phyloP scores from a whole-genome alignment of 2,888 invertebrate genomes.

The Tipula confusa region DNA sequence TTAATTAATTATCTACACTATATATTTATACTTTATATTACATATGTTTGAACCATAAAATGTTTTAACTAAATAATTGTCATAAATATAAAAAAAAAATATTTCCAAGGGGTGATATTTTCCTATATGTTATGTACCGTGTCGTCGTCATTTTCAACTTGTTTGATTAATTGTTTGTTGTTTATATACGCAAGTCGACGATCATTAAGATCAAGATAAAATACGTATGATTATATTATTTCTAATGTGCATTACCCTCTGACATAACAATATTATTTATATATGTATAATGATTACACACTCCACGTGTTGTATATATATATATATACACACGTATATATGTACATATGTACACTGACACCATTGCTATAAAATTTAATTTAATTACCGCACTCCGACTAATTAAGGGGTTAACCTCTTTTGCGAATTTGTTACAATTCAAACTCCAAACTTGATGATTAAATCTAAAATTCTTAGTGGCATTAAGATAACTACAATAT shows the following conservation, averaged over 20 bases:
- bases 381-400: neutral
- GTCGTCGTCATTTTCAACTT: neutral
- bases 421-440: neutral
- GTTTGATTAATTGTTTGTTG: slow-evolving; percentile 9
- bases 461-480: neutral
- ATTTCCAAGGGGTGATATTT: neutral
- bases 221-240: neutral
- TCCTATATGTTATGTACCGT: neutral
- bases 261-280: neutral
- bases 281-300: neutral
- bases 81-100: too few relatives aligned
- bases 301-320: neutral
- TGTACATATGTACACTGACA: neutral
- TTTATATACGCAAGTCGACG: neutral
- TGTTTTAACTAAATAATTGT: neutral
- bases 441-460: neutral
- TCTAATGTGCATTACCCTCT: neutral
- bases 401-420: neutral
- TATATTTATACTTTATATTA: neutral
- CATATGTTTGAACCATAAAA: neutral
- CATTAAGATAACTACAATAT: neutral
- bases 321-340: too few relatives aligned
- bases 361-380: neutral
- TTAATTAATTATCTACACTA: neutral
- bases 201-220: neutral